phyloP scores from a whole-genome alignment of 2,113 vertebrate species.

The Notothenia rossii region DNA sequence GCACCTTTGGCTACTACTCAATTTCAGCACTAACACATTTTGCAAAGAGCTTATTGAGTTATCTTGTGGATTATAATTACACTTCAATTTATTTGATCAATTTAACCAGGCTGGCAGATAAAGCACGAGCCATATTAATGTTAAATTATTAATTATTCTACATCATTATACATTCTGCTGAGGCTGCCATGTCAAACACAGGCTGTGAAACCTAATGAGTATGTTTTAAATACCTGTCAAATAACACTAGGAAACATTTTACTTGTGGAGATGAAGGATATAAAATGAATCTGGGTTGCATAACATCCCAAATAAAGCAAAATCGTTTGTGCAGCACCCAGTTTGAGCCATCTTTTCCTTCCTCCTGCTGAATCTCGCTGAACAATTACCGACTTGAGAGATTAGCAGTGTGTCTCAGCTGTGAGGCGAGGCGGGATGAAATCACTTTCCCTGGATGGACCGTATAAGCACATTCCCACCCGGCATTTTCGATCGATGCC shows the following conservation, averaged over 20 bases:
- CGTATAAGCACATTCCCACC: constrained; percentile 59
- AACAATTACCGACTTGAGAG: constrained; percentile 55
- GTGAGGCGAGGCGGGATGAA: constrained; percentile 30
- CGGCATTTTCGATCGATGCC: constrained; percentile 64
- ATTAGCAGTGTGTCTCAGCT: constrained; percentile 49
- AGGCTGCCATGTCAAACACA: constrained; percentile 42
- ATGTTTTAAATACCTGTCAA: constrained; percentile 32
- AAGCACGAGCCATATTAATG: constrained; percentile 44
- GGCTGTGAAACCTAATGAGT: constrained; percentile 21
- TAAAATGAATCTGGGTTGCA: constrained; percentile 11
- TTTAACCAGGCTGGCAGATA: constrained; percentile 35
- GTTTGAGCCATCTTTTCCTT: constrained; percentile 7
- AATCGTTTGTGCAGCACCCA: constrained; percentile 4
- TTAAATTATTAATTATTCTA: constrained; percentile 66
- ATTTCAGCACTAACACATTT: not conserved
- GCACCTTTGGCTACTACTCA: not conserved
- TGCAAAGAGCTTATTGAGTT: constrained; percentile 3
- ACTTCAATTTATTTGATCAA: constrained; percentile 41
- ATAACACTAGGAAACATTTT: constrained; percentile 5
- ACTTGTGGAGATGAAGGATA: constrained; percentile 1
- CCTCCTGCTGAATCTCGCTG: constrained; percentile 11
- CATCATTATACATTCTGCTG: constrained; percentile 57
- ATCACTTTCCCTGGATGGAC: constrained; percentile 41
- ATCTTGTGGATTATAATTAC: constrained; percentile 29
- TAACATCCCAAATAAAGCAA: constrained; percentile 1